Base-by-base conservation (phyloP, 2,113 vertebrate genomes). In the Junco hyemalis region DNA sequence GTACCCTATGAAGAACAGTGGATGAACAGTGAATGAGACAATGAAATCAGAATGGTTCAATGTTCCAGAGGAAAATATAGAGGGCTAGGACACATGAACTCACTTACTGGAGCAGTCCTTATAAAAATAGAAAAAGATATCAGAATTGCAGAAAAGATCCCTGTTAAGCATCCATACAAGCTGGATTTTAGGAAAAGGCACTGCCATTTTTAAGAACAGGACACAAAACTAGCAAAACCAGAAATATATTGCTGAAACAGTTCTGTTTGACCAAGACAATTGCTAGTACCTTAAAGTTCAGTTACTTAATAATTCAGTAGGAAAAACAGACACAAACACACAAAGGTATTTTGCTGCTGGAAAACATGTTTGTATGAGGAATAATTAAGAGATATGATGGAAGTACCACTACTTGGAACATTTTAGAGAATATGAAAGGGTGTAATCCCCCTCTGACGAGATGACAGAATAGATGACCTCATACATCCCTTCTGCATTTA, bases 341-440 rank as follows among this genome's bases (percentile, higher is more conserved):
- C 1, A 36, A 84, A 70, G 6, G 5, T 68, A 35, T 60, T 76
- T 69, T 80, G 14, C 48, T 50, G n/a, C 22, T 7, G 5, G 18
- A 72, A 81, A 80, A 81, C 5, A 10, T 47, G 47, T 10, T 42
- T 86, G 26, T 28, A 29, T 66, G 19, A 22, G 11, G 12, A 80
- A 3, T 54, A 86, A 78, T 44, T 73, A 73, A 78, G 21, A 80
- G 20, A 83, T 8, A 12, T 0, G 0, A 72, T 11, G 1, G 31
- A 84, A 86, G 5, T 14, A 82, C 6, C 4, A 38, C 35, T 54
- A 74, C 35, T 35, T 3, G 11, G 18, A 81, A 59, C 11, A 74
- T 54, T 83, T 65, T 50, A 42, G 12, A 29, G 16, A 86, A n/a
- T 44, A 80, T 24, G 23, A 48, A 79, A 60, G n/a, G 56, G 6